Evolutionary conservation across 2,888 invertebrate species (phyloP).

Genomic region (Aradus depressus): DNA sequence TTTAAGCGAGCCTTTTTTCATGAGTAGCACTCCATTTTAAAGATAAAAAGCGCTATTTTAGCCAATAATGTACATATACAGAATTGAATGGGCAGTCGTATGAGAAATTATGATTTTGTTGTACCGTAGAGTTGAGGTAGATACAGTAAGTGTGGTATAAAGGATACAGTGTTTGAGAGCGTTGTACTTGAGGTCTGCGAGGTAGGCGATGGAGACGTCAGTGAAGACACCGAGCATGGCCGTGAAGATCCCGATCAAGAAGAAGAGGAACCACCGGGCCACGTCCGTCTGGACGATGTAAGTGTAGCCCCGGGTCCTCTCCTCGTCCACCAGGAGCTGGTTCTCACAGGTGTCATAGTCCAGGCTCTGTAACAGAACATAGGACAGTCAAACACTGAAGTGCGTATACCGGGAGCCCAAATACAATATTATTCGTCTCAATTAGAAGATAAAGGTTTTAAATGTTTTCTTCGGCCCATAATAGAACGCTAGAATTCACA

Average conservation of each 20-base stretch:
- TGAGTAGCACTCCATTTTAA: no score
- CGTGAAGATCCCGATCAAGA: constrained; percentile 46
- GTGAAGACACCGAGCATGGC: constrained; percentile 46
- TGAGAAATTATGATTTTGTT: no score
- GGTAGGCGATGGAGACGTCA: constrained; percentile 43
- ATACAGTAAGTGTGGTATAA: constrained; percentile 11
- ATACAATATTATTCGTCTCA: no score
- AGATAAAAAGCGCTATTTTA: no score
- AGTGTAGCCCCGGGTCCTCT: constrained; percentile 35
- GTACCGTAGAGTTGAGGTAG: no score
- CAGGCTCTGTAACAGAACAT: constrained; percentile 41
- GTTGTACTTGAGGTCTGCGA: constrained; percentile 41
- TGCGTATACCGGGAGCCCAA: no score
- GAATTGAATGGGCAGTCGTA: no score
- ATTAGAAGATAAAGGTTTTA: no score
- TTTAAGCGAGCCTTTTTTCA: neutral
- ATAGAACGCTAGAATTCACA: no score
- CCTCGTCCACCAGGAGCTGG: constrained; percentile 41
- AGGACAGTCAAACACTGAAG: no score
- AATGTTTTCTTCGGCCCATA: no score
- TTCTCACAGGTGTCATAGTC: constrained; percentile 45
- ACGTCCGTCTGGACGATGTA: constrained; percentile 36
- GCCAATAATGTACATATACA: no score
- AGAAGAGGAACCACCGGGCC: constrained; percentile 47
- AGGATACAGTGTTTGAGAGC: constrained; percentile 30